Evolutionary conservation across 92 coral and sea anemone species (phyloP).

Genomic region (Porites divaricata): DNA sequence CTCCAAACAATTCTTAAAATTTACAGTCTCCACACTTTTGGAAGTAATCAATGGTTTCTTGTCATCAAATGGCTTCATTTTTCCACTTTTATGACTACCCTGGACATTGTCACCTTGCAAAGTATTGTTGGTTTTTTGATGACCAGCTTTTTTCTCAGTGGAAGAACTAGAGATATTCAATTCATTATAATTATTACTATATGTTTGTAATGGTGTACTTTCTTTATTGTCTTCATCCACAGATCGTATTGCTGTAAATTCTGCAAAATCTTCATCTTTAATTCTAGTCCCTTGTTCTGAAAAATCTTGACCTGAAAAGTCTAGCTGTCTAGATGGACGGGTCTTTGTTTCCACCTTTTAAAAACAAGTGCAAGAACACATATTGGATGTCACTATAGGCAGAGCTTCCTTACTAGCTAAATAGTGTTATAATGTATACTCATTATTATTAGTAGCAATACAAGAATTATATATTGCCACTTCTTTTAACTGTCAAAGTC

Average conservation of each 20-base stretch:
- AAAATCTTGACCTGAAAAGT: slow-evolving; percentile 12
- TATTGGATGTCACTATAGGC: neutral
- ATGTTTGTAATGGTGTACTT: neutral
- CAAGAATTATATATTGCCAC: too few species aligned
- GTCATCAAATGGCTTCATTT: neutral
- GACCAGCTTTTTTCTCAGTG: neutral
- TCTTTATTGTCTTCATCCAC: neutral
- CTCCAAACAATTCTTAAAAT: neutral
- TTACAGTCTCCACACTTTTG: neutral
- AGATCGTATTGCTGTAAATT: neutral
- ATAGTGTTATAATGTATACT: too few species aligned
- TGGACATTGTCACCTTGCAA: neutral
- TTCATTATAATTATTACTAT: neutral
- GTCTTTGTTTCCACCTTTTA: slow-evolving; percentile 8
- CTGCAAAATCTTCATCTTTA: neutral
- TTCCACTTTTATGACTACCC: neutral
- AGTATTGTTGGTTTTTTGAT: neutral
- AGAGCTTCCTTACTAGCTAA: neutral
- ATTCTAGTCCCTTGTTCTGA: neutral
- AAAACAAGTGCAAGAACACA: neutral
- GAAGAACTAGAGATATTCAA: neutral
- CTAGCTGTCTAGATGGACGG: slow-evolving; percentile 19
- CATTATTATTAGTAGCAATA: too few species aligned
- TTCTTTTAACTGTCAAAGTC: too few species aligned
- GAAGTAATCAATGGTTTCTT: neutral